These are phyloP conservation scores for Neodon shergylaensis DNA, from an alignment of 2,113 vertebrate genomes.

Conservation along the genomic window DNA sequence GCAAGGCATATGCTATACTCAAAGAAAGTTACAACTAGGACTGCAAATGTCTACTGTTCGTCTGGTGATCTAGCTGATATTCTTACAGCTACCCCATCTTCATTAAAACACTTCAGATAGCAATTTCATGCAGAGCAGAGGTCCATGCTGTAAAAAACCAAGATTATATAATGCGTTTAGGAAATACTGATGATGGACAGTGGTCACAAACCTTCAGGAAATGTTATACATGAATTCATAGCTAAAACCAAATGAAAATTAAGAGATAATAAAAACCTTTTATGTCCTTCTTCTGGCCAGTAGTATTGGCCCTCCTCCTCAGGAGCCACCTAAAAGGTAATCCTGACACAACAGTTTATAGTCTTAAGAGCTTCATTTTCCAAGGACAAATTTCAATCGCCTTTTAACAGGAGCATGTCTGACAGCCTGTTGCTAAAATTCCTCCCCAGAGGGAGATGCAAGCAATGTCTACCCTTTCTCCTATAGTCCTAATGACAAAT, in stretches of 20 bases:
- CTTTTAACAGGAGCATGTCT: neutral
- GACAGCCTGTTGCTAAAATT: neutral
- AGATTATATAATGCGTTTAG: conserved; percentile 25
- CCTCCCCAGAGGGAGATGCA: neutral
- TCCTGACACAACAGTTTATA: neutral
- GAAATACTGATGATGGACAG: conserved; percentile 33
- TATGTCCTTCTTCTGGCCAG: neutral
- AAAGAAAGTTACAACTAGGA: neutral
- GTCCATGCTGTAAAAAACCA: neutral
- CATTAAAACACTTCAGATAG: neutral
- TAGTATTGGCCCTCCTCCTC: neutral
- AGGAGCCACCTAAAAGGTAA: neutral
- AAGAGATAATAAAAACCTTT: neutral
- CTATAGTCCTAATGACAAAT: neutral
- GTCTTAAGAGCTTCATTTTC: neutral
- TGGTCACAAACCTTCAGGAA: conserved; percentile 35
- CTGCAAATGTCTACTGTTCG: neutral
- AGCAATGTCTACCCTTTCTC: neutral
- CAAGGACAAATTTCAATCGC: neutral
- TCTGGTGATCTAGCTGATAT: neutral
- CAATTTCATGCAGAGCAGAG: neutral
- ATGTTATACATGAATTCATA: neutral
- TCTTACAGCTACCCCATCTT: neutral
- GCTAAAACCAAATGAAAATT: conserved; percentile 25
- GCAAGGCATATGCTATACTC: neutral